phyloP scores from a whole-genome alignment of 2,888 invertebrate species.

The Diloba caeruleocephala region DNA sequence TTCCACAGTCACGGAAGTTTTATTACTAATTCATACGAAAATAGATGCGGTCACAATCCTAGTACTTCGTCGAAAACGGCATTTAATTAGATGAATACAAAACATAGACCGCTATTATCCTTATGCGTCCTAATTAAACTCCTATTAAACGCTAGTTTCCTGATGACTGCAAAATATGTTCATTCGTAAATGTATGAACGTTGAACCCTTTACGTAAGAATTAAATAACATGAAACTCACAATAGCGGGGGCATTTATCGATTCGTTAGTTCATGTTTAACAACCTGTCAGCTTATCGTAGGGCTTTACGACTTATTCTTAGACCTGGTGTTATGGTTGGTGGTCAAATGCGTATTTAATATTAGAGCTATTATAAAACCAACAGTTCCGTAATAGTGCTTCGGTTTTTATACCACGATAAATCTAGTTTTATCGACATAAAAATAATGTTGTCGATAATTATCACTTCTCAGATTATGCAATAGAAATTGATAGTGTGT shows the following conservation, averaged over 20 bases:
- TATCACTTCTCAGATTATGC: constrained; percentile 15
- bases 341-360: constrained; percentile 55
- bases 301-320: constrained; percentile 75
- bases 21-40: constrained; percentile 17
- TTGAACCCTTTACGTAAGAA: constrained; percentile 22
- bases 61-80: constrained; percentile 22
- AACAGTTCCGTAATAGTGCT: constrained; percentile 62
- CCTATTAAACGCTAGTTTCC: constrained; percentile 21
- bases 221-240: constrained; percentile 57
- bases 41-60: constrained; percentile 31
- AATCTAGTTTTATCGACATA: constrained; percentile 33
- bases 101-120: constrained; percentile 9
- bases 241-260: constrained; percentile 56
- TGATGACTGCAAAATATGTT: constrained; percentile 5
- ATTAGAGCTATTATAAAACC: constrained; percentile 67
- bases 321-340: constrained; percentile 53
- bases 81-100: neutral
- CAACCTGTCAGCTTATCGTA: constrained; percentile 76
- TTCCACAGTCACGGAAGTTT: constrained; percentile 7
- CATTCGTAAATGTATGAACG: neutral
- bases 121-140: neutral
- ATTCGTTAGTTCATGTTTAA: constrained; percentile 71
- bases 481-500: constrained; percentile 55
- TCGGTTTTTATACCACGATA: constrained; percentile 42
- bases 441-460: constrained; percentile 19